Evolutionary conservation across 23 tunicate genomes (phyloP).

Genomic region (Halocynthia roretzi): DNA sequence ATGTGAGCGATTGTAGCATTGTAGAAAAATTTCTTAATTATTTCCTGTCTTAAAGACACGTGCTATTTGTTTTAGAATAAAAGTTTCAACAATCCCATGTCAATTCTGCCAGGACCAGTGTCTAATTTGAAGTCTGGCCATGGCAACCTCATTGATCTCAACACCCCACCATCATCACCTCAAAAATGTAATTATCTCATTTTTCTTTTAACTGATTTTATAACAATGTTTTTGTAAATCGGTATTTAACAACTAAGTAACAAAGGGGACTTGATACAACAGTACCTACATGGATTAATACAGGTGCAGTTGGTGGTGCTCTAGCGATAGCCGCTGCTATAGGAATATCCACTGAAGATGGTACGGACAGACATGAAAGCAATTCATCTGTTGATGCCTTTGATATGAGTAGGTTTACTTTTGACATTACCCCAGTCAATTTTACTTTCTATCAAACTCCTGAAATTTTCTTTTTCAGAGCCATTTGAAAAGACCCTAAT

Average conservation of each 20-base stretch:
- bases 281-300: background rate
- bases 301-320: constrained; percentile 61
- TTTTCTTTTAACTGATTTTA: background rate
- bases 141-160: constrained; percentile 23
- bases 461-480: constrained; percentile 20
- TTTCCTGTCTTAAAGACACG: no score
- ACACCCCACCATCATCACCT: constrained; percentile 67
- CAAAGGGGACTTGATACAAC: background rate
- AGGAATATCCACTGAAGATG: constrained; percentile 67
- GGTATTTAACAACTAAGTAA: background rate
- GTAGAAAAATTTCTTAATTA: no score
- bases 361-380: constrained; percentile 33
- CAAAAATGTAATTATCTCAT: constrained; percentile 62
- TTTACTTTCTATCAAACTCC: background rate
- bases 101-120: background rate
- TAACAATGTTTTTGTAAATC: background rate
- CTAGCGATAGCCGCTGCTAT: constrained; percentile 88
- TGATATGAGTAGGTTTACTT: constrained; percentile 82
- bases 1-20: background rate
- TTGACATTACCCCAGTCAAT: background rate
- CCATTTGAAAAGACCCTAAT: constrained; percentile 51
- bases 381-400: constrained; percentile 65
- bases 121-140: background rate
- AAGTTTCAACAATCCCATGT: background rate
- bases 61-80: background rate